phyloP scores from a whole-genome alignment of 1,140 invertebrate species.

The Pissodes strobi region DNA sequence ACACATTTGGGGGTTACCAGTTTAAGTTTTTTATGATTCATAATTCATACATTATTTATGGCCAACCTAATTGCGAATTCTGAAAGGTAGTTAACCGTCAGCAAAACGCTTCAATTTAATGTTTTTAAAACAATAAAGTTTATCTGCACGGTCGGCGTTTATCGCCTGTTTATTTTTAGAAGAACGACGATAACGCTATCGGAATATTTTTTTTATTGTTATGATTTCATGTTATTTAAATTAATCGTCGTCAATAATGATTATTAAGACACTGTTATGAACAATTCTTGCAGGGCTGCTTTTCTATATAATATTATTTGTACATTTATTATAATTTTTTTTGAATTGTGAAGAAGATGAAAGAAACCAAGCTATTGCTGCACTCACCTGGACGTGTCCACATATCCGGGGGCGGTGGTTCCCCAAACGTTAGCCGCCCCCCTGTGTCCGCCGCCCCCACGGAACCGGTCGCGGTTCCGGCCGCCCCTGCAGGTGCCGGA shows the following conservation, averaged over 20 bases:
- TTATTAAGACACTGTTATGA: too few relatives aligned
- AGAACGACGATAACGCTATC: background rate
- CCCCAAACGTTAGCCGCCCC: constrained; percentile 22
- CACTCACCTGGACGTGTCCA: constrained; percentile 27
- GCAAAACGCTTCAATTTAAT: background rate
- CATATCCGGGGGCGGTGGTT: constrained; percentile 19
- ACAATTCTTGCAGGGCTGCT: too few relatives aligned
- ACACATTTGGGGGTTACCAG: background rate
- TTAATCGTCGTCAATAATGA: background rate
- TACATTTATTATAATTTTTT: too few relatives aligned
- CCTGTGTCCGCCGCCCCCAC: constrained; percentile 25
- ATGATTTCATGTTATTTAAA: background rate
- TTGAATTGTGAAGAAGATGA: too few relatives aligned
- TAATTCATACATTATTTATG: too few relatives aligned
- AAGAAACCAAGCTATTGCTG: background rate
- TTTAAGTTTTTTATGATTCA: too few relatives aligned
- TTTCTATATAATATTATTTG: too few relatives aligned
- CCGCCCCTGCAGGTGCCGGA: constrained; percentile 28
- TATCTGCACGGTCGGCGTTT: background rate
- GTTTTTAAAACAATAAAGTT: constrained; percentile 5
- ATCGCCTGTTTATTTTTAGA: background rate
- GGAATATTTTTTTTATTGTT: background rate
- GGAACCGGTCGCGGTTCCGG: constrained; percentile 34
- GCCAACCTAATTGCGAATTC: background rate
- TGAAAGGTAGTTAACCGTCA: background rate